Conservation (phyloP, 2,888 invertebrate species). For the Peribatodes rhomboidaria region DNA sequence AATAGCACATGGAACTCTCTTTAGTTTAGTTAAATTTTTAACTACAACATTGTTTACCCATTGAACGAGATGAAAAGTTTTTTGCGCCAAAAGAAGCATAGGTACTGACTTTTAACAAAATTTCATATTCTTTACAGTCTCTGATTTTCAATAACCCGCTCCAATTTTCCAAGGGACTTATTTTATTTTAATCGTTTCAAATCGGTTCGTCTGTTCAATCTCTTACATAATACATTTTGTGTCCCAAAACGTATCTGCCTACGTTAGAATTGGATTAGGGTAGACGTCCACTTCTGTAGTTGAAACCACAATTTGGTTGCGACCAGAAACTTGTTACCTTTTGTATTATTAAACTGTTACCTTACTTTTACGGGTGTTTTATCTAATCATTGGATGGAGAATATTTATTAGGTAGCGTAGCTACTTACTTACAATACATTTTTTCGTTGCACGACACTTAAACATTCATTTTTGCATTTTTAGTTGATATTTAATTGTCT, state of each 20-base stretch:
- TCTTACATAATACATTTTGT: slow-evolving; percentile 26
- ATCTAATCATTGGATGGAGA: too few species aligned
- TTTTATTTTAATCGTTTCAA: slow-evolving; percentile 25
- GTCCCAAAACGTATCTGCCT: slow-evolving; percentile 18
- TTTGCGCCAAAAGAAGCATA: not conserved
- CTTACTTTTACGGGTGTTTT: too few species aligned
- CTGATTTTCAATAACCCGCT: slow-evolving; percentile 16
- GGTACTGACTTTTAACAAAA: too few species aligned
- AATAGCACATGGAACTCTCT: too few species aligned
- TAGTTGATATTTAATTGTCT: too few species aligned
- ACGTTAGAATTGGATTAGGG: slow-evolving; percentile 11
- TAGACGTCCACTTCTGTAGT: slow-evolving; percentile 3
- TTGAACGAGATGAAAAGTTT: not conserved
- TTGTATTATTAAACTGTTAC: not conserved
- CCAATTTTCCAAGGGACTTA: slow-evolving; percentile 26
- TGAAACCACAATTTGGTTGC: not conserved
- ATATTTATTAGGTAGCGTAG: too few species aligned
- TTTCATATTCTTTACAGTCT: slow-evolving; percentile 10
- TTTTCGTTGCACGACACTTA: too few species aligned
- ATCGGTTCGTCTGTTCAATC: slow-evolving; percentile 19
- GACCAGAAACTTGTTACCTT: not conserved
- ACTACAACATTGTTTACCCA: not conserved
- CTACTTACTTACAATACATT: too few species aligned
- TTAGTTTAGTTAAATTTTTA: too few species aligned
- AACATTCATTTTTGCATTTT: too few species aligned